Percentiles rank a stretch among this genome's conserved stretches.
phyloP scores from a whole-genome alignment of 2,113 vertebrate species.

The Sander vitreus region DNA sequence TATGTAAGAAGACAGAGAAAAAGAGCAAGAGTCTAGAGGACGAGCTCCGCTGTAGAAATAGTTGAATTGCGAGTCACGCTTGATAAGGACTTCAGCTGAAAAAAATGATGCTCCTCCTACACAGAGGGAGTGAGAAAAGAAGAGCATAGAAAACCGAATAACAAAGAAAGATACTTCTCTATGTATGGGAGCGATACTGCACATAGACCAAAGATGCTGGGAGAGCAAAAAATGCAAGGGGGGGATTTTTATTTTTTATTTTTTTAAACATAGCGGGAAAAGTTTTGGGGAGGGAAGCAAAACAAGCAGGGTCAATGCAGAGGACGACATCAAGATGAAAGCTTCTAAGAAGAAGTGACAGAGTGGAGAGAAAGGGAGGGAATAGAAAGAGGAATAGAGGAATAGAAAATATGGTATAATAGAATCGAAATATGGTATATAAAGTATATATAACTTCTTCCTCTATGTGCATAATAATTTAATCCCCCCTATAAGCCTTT shows the following conservation, averaged over 20 bases:
- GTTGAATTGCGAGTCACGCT: conserved; percentile 70
- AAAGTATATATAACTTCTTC: conserved; percentile 13
- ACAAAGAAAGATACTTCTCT: conserved; percentile 42
- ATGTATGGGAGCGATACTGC: conserved; percentile 29
- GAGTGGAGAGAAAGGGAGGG: background rate
- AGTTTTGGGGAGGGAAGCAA: conserved; percentile 21
- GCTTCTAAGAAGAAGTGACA: conserved; percentile 28
- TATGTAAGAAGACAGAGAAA: conserved; percentile 50
- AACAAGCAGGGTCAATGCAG: conserved; percentile 24
- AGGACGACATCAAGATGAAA: conserved; percentile 35
- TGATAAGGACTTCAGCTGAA: conserved; percentile 64
- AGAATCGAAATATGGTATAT: too few relatives aligned
- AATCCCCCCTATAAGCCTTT: conserved; percentile 44
- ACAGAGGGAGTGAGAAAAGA: conserved; percentile 45
- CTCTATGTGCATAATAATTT: conserved; percentile 35
- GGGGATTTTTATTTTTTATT: background rate
- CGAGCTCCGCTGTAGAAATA: conserved; percentile 56
- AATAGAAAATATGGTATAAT: too few relatives aligned
- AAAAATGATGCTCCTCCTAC: conserved; percentile 54
- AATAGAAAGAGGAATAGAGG: conserved; percentile 12
- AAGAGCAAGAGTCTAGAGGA: conserved; percentile 48
- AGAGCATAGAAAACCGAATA: conserved; percentile 35
- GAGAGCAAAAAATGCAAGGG: background rate
- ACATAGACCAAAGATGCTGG: conserved; percentile 25
- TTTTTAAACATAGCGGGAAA: background rate